phyloP scores from a whole-genome alignment of 1,140 invertebrate genomes.

The Odontomachus brunneus region DNA sequence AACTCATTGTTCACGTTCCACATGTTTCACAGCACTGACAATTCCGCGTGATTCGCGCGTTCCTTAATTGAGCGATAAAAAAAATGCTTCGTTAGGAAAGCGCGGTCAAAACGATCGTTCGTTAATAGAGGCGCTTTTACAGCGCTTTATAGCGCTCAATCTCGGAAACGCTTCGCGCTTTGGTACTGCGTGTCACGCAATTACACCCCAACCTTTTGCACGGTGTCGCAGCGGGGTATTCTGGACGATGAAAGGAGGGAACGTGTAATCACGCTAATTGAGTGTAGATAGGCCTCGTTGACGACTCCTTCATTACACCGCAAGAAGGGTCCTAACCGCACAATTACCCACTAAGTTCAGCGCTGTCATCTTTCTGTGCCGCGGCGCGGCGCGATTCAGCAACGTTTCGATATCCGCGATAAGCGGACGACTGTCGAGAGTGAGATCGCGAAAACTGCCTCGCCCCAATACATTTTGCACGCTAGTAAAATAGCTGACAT shows the following conservation, averaged over 20 bases:
- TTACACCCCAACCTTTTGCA: conserved; percentile 60
- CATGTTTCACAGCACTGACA: neutral
- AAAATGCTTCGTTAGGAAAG: conserved; percentile 10
- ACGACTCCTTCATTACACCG: conserved; percentile 79
- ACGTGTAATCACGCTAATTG: conserved; percentile 80
- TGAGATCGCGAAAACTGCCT: neutral
- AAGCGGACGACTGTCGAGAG: conserved; percentile 26
- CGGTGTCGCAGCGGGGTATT: conserved; percentile 69
- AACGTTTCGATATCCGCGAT: conserved; percentile 57
- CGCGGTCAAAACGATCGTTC: conserved; percentile 13
- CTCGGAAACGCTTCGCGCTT: conserved; percentile 62
- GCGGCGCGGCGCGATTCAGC: neutral
- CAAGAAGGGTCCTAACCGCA: conserved; percentile 73
- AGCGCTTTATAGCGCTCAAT: conserved; percentile 49
- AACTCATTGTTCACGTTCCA: no score
- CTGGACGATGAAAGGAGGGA: conserved; percentile 69
- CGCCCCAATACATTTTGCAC: neutral
- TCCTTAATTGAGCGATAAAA: neutral
- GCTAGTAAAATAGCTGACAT: no score
- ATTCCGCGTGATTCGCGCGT: neutral
- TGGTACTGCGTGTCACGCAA: conserved; percentile 68
- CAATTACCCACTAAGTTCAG: conserved; percentile 74
- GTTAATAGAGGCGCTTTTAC: conserved; percentile 40
- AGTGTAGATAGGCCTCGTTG: conserved; percentile 80
- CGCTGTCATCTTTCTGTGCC: conserved; percentile 69